phyloP scores from a whole-genome alignment of 2,113 vertebrate species.

The Litocranius walleri region DNA sequence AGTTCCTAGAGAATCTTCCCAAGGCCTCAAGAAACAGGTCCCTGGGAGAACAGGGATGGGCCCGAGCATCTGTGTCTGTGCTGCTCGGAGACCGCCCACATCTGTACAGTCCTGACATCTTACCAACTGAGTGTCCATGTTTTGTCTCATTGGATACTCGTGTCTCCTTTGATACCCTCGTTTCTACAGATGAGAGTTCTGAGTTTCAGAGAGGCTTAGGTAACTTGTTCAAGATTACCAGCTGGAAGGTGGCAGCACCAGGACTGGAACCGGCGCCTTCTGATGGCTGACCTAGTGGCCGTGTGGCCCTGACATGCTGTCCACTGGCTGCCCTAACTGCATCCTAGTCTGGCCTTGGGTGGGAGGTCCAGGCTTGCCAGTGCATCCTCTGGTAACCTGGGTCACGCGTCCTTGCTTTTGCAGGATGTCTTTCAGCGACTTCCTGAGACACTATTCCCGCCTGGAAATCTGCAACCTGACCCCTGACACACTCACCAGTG shows the following conservation, averaged over 20 bases:
- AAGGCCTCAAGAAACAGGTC: fast-evolving
- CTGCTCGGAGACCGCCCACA: fast-evolving
- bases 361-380: background rate
- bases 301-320: fast-evolving
- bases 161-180: background rate
- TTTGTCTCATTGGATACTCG: fast-evolving
- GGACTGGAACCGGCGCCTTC: background rate
- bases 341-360: background rate
- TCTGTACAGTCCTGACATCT: background rate
- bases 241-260: background rate
- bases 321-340: background rate
- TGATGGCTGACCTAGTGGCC: background rate
- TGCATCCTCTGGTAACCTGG: background rate
- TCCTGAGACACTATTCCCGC: slow-evolving; percentile 90
- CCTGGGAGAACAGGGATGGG: background rate
- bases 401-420: background rate
- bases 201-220: background rate
- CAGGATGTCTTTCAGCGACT: slow-evolving; percentile 95
- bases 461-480: slow-evolving; percentile 97
- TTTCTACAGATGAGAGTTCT: background rate
- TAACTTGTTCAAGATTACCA: background rate
- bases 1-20: background rate
- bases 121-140: fast-evolving
- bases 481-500: slow-evolving; percentile 87
- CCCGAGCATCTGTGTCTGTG: fast-evolving